These are phyloP conservation scores for Gnathonemus echidnorhynchus DNA, from an alignment of 2,113 vertebrate genomes.

Conservation along the genomic window DNA sequence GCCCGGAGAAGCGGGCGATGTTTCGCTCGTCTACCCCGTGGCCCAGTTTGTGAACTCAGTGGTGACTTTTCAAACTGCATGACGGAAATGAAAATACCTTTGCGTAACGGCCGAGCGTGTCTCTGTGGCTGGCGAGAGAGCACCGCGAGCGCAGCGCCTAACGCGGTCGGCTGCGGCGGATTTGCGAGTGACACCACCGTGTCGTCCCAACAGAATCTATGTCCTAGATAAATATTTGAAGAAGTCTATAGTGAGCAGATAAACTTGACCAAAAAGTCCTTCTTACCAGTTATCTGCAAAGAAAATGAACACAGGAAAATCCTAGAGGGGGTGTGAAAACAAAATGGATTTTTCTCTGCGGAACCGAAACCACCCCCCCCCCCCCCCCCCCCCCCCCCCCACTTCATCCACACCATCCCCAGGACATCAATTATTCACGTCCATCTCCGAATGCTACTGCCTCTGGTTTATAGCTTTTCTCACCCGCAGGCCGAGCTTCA, in stretches of 20 bases:
- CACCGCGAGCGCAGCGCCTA: neutral
- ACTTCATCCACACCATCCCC: neutral
- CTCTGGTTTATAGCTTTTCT: neutral
- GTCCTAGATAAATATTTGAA: conserved; percentile 2
- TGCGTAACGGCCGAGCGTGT: neutral
- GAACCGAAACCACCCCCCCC: neutral
- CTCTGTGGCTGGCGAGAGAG: neutral
- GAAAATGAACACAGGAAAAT: neutral
- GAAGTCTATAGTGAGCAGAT: neutral
- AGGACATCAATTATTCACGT: conserved; percentile 15
- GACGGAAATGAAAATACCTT: neutral
- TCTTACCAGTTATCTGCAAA: neutral
- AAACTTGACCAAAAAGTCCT: neutral
- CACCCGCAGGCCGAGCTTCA: neutral
- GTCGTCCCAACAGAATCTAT: neutral
- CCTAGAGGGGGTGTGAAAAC: neutral
- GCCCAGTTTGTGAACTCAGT: neutral
- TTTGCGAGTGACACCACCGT: neutral
- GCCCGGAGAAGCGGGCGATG: neutral
- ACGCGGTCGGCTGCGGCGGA: neutral
- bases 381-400: neutral
- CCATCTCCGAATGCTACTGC: neutral
- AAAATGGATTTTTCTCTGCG: neutral
- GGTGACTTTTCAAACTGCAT: neutral
- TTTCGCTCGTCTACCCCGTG: neutral